Conservation (phyloP, 2,113 vertebrate genomes). For the Varanus komodoensis region DNA sequence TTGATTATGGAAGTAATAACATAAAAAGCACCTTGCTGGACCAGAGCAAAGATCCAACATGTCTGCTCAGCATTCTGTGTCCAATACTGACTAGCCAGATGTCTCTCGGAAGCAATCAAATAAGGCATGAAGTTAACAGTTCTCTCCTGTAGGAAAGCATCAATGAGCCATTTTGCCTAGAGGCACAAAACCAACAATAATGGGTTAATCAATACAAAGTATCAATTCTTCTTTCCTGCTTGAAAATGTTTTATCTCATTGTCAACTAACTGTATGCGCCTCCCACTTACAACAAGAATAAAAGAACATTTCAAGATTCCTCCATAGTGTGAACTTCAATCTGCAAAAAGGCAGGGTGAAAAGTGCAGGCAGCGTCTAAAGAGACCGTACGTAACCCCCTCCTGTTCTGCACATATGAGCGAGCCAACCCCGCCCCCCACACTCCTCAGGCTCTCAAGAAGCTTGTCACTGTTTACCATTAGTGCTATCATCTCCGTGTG, state of each 20-base stretch:
- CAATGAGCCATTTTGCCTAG: conserved; percentile 16
- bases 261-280: conserved; percentile 52
- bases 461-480: conserved; percentile 77
- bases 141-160: neutral
- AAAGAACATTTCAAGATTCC: conserved; percentile 49
- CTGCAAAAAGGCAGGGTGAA: conserved; percentile 69
- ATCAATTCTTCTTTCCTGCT: neutral
- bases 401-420: conserved; percentile 64
- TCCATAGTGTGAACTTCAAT: conserved; percentile 66
- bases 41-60: neutral
- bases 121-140: neutral
- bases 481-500: conserved; percentile 70
- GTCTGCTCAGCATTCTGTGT: neutral
- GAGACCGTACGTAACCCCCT: conserved; percentile 64
- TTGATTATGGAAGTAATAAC: neutral
- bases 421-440: conserved; percentile 35
- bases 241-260: conserved; percentile 39
- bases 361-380: conserved; percentile 74
- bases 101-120: neutral
- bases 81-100: neutral
- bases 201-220: neutral
- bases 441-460: conserved; percentile 60
- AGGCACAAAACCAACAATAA: neutral
- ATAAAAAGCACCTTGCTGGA: neutral
- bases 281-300: conserved; percentile 28